Base-by-base conservation (phyloP, 2,113 vertebrate species). In the Miniopterus natalensis region DNA sequence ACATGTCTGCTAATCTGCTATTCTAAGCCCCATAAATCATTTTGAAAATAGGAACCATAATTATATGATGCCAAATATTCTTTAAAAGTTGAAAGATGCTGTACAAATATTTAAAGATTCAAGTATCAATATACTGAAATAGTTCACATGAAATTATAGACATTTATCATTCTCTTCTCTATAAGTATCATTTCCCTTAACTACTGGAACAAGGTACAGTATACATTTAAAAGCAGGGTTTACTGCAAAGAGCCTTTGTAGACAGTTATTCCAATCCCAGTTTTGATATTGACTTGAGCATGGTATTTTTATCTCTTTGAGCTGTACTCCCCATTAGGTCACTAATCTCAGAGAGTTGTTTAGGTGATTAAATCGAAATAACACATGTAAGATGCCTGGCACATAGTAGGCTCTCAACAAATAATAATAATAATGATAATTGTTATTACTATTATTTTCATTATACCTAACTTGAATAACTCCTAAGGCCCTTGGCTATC, bases 91-190 rank as follows among this genome's bases (percentile, higher is more conserved):
- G 51, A 94, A 92, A 92, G 78, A 17, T 74, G 11, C 29, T 90
- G 3, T 25, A 77, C 83, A 95, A 57, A 77, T 75, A 70, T 68
- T 90, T 88, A 57, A 9, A 94, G 55, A 51, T 59, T 18, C 25
- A 94, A 84, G 49, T n/a, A 13, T 77, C 73, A 90, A 31, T 57
- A 66, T 65, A 70, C 10, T 53, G n/a, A 93, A 68, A 91, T 15
- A 83, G n/a, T 57, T 91, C 49, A 90, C 20, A 57, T 53, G 45
- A 83, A 47, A n/a, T 96, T 84, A 91, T 63, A 81, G 80, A 40
- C 21, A 31, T 20, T 20, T 25, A 71, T 9, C 42, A 42, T 87
- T 61, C 29, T 65, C 5, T 74, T 63, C n/a, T 71, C 42, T 31
- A 12, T 29, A 57, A 65, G 3, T 94, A 84, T 65, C 8, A 84